Evolutionary conservation across 2,797 vertebrate genomes (phyloP), one percentile per base, ranked within the genome.

Genomic region (Gallirallus australis): DNA sequence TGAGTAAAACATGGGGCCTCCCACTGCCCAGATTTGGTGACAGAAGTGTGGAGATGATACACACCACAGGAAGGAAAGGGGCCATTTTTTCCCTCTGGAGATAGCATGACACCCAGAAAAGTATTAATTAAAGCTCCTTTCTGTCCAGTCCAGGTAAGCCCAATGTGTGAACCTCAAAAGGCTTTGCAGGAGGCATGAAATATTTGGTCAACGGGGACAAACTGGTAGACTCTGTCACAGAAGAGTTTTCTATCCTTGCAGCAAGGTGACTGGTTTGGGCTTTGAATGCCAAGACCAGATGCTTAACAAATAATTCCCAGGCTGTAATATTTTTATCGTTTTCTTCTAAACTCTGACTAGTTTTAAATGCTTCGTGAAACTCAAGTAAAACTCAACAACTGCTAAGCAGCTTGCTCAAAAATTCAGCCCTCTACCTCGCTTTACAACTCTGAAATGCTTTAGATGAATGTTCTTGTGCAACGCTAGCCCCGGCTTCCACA

Each of bases 381-480:
- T 63, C 24, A 45, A 66, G 12, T 31, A 45, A 84, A 87, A 89
- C 9, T 60, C 14, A 31, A 33, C 42, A 86, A 48, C 12, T 19
- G 25, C 31, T 60, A 42, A 53, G 39, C 28, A 82, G 9, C 33
- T 91, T 64, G 48, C 30, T 82, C 50, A 89, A 77, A 82, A 95
- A 82, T 63, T 3, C 25, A 69, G 13, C 66, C 69, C 8, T 65
- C 59, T 68, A 73, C 91, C 91, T 91, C 84, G 50, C 68, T 57
- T 61, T 4, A 1, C 33, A 16, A 81, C 61, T 89, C 50, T 92
- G 90, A 82, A 75, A 95, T 95, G 61, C 30, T 95, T 94, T 68
- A 89, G 82, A 81, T 89, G 24, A 33, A 39, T 89, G 28, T 76
- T 89, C 86, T 96, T 92, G 81, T 89, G 93, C 87, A 95, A 86